Evolutionary conservation across 1,140 invertebrate species (phyloP).

Genomic region (Sarcophaga peregrina): DNA sequence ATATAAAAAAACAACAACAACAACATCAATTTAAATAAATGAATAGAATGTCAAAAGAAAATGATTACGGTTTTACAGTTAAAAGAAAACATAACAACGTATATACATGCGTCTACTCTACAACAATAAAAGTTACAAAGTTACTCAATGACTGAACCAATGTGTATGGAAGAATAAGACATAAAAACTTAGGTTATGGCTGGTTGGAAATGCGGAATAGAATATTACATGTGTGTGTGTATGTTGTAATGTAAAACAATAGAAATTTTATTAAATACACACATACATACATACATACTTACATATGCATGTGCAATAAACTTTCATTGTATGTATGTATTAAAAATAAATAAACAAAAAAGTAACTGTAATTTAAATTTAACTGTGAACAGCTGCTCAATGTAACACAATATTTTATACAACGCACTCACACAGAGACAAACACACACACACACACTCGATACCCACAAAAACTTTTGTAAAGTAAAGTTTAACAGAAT

Average conservation of each 20-base stretch:
- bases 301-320: neutral
- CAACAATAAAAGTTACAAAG: neutral
- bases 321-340: too few species aligned
- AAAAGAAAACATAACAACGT: neutral
- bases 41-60: neutral
- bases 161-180: too few species aligned
- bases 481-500: too few species aligned
- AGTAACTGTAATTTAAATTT: neutral
- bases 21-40: neutral
- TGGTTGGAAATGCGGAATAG: neutral
- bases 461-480: too few species aligned
- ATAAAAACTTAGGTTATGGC: neutral
- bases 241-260: neutral
- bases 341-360: neutral
- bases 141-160: neutral
- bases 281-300: neutral
- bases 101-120: neutral
- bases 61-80: neutral
- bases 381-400: neutral
- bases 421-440: neutral
- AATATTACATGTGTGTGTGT: too few species aligned
- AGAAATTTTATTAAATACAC: neutral
- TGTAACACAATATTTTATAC: neutral
- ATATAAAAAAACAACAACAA: neutral
- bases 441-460: neutral